Evolutionary conservation across 2,888 invertebrate genomes (phyloP).

Genomic region (Xestobium rufovillosum): DNA sequence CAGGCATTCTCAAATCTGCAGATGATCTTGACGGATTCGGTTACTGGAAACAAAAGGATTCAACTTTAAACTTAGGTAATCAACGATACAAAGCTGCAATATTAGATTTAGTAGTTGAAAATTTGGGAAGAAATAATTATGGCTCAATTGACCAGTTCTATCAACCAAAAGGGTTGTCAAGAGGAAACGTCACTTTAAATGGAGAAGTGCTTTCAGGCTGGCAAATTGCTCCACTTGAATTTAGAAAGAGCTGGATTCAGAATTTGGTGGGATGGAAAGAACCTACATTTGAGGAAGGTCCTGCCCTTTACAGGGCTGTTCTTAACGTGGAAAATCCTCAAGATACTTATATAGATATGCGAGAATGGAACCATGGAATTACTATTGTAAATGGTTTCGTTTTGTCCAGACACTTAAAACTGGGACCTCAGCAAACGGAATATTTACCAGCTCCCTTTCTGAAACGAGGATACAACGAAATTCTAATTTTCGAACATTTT

Average conservation of each 20-base stretch:
- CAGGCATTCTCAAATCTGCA: conserved; percentile 28
- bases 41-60: conserved; percentile 39
- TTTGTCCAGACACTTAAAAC: conserved; percentile 70
- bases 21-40: too few relatives aligned
- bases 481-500: conserved; percentile 40
- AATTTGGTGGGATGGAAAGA: conserved; percentile 20
- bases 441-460: conserved; percentile 76
- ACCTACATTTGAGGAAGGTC: conserved; percentile 36
- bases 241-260: conserved; percentile 39
- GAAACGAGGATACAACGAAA: conserved; percentile 43
- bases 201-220: conserved; percentile 35
- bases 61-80: conserved; percentile 30
- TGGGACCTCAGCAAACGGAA: conserved; percentile 75
- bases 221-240: conserved; percentile 44
- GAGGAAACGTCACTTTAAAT: conserved; percentile 41
- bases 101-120: conserved; percentile 54
- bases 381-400: conserved; percentile 80
- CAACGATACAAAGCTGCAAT: conserved; percentile 27
- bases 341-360: conserved; percentile 73
- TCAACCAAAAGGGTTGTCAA: conserved; percentile 20
- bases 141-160: conserved; percentile 39
- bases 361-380: conserved; percentile 81
- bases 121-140: conserved; percentile 71
- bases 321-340: conserved; percentile 46
- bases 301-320: conserved; percentile 49